These are phyloP conservation scores for Agrotis puta DNA, from an alignment of 2,888 invertebrate species.

Conservation along the genomic window DNA sequence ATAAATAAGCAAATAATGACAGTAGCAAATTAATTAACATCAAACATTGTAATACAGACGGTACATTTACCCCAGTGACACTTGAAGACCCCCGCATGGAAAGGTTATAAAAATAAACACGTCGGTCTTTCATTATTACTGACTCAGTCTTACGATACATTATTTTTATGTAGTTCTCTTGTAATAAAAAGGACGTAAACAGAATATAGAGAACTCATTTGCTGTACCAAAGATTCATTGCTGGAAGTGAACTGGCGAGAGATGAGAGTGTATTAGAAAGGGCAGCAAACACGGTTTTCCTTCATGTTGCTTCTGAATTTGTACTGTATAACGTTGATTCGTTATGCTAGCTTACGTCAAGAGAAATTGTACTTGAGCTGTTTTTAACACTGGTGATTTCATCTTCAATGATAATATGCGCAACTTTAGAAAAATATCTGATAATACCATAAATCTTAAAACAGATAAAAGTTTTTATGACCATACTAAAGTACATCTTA, in stretches of 20 bases:
- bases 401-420: not conserved
- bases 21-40: constrained; percentile 32
- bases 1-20: constrained; percentile 27
- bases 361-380: constrained; percentile 3
- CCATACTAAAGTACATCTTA: not conserved
- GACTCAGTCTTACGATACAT: constrained; percentile 39
- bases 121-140: constrained; percentile 55
- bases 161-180: constrained; percentile 52
- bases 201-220: constrained; percentile 50
- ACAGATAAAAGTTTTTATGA: constrained; percentile 13
- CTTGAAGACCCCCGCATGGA: constrained; percentile 59
- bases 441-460: not conserved
- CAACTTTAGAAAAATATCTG: not conserved
- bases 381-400: not conserved
- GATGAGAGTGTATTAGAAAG: constrained; percentile 30
- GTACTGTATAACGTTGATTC: constrained; percentile 23
- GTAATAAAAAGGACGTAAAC: constrained; percentile 57
- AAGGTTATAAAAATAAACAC: constrained; percentile 60
- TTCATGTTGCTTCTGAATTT: constrained; percentile 27
- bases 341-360: constrained; percentile 19
- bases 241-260: constrained; percentile 25
- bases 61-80: constrained; percentile 47
- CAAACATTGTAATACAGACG: constrained; percentile 24
- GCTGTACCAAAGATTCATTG: constrained; percentile 37
- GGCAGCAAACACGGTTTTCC: constrained; percentile 16